Evolutionary conservation across 2,113 vertebrate species (phyloP), one percentile per base, ranked within the genome.

Genomic region (Dipodomys spectabilis): DNA sequence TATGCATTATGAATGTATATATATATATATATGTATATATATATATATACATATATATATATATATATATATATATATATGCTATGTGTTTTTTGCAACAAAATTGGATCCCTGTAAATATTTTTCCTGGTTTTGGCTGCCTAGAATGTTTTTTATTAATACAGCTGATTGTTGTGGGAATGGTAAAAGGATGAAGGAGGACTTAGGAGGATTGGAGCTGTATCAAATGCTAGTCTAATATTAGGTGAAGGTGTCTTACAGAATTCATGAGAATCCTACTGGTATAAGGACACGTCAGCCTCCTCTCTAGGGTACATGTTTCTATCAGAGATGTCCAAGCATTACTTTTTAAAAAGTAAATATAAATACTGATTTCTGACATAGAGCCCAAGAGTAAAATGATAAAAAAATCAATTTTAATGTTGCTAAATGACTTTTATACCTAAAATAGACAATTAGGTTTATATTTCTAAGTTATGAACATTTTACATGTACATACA

Each of bases 291-390:
- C 4, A 62, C 2, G 73, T 12, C 7, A 44, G 19, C 30, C 5
- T 16, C 68, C 18, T 8, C 27, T 53, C 32, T 86, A 10, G 39
- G 13, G 67, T 6, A 62, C 11, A 49, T 0, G 64, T 7, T 69
- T 65, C 78, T 87, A 88, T 65, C 72, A 75, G 62, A 13, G 73
- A 71, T 71, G 11, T 8, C 23, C 35, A 85, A 91, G 7, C 0
- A 49, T 64, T n/a, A 84, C 18, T 62, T 16, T 81, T 35, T 25
- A 67, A 89, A 35, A 83, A 95, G 57, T 68, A 82, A 85, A 88
- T 73, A 22, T 79, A 88, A 75, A 8, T 71, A 68, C 57, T 44
- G 20, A 64, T 77, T 4, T 22, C 12, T 49, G 90, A 83, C 6
- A 82, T 64, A 25, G 67, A 68, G 85, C 11, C 4, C 0, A 23